Evolutionary conservation across 2,888 invertebrate species (phyloP).

Genomic region (Trichopoda pennipes): DNA sequence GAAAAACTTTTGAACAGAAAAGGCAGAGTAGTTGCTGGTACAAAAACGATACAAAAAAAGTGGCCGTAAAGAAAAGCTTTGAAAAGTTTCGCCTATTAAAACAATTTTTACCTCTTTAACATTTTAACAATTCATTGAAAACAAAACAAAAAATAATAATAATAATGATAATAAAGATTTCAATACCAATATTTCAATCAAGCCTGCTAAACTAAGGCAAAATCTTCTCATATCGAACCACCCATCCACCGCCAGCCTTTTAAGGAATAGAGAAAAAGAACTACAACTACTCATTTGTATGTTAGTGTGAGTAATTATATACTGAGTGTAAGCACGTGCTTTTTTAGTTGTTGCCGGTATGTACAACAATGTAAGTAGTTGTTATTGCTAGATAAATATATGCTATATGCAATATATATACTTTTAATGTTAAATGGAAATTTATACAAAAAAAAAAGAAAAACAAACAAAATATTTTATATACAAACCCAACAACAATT

Average conservation of each 20-base stretch:
- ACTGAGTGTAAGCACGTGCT: constrained; percentile 59
- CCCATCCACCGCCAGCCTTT: not conserved
- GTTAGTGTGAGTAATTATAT: constrained; percentile 9
- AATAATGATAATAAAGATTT: not conserved
- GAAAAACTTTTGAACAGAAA: constrained; percentile 32
- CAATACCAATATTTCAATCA: not conserved
- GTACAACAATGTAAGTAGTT: constrained; percentile 17
- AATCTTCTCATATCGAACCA: not conserved
- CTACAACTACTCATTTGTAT: not conserved
- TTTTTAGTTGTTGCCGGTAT: constrained; percentile 68
- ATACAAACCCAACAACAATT: not conserved
- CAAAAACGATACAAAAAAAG: not conserved
- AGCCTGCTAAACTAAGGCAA: not conserved
- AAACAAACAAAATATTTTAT: too few species aligned
- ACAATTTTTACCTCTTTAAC: not conserved
- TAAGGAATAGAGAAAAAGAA: not conserved
- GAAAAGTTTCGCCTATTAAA: not conserved
- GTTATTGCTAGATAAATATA: constrained; percentile 8
- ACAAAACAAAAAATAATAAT: too few species aligned
- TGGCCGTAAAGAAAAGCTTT: constrained; percentile 2
- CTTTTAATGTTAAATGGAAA: not conserved
- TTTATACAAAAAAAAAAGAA: not conserved
- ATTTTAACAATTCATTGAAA: too few species aligned
- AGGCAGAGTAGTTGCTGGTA: not conserved
- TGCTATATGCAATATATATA: constrained; percentile 10